A percentile compares a stretch with the other conserved stretches of the same genome.
Evolutionary conservation across 1,140 invertebrate species (phyloP).

Genomic region (Phymorhynchus buccinoides): DNA sequence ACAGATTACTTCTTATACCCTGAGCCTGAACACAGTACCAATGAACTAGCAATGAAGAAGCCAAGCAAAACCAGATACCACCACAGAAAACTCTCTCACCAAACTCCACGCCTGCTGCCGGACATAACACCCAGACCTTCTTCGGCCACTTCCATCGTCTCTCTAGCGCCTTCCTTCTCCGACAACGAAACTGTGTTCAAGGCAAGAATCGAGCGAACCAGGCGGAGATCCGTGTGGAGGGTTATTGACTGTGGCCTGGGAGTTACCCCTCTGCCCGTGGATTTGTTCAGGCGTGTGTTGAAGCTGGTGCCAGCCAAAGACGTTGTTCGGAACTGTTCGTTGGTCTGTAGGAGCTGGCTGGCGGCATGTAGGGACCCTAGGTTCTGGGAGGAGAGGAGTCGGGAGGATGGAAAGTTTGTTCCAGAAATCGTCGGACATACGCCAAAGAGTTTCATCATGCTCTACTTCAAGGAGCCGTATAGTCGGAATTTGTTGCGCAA

Average conservation of each 20-base stretch:
- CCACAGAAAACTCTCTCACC: neutral
- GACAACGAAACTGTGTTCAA: conserved; percentile 5
- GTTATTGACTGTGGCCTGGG: neutral
- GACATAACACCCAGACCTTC: neutral
- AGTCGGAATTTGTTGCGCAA: conserved; percentile 23
- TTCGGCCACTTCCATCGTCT: neutral
- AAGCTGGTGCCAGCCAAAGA: conserved; percentile 10
- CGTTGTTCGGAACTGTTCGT: neutral
- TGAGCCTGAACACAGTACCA: neutral
- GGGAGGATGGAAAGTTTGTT: neutral
- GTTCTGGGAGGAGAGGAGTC: neutral
- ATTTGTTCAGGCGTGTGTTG: conserved; percentile 3
- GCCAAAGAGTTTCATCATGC: neutral
- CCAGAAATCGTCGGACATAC: neutral
- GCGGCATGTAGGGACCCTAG: neutral
- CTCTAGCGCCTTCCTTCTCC: neutral
- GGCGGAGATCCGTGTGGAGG: neutral
- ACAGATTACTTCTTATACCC: neutral
- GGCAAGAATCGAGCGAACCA: neutral
- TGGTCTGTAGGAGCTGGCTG: conserved; percentile 11
- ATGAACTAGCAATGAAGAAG: neutral
- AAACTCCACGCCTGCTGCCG: neutral
- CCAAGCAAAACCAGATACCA: neutral
- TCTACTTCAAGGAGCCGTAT: conserved; percentile 22
- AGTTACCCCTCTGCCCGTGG: neutral